Percentiles rank a stretch among this genome's conserved stretches.
These are phyloP conservation scores for Quadriops clusia DNA, from an alignment of 2,888 invertebrate species.

Conservation along the genomic window DNA sequence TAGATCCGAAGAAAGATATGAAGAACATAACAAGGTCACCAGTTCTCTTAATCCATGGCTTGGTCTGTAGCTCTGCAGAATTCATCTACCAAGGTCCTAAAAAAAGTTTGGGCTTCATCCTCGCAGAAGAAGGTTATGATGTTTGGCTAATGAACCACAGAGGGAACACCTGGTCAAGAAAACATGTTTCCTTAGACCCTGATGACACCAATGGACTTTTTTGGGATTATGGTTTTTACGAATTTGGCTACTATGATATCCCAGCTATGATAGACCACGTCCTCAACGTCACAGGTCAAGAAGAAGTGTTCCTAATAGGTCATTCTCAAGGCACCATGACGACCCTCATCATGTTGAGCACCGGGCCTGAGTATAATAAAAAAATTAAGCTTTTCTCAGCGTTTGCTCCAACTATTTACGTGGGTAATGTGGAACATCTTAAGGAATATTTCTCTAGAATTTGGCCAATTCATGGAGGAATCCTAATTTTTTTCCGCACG, in stretches of 20 bases:
- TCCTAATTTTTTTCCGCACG: no score
- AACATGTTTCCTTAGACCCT: constrained; percentile 39
- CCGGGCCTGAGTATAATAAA: constrained; percentile 47
- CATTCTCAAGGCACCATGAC: constrained; percentile 62
- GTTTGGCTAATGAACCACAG: constrained; percentile 74
- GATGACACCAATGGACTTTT: constrained; percentile 35
- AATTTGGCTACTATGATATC: constrained; percentile 63
- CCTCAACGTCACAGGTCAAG: constrained; percentile 40
- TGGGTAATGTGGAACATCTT: no score
- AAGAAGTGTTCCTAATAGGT: constrained; percentile 58
- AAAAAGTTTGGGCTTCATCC: constrained; percentile 42
- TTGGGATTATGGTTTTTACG: constrained; percentile 66
- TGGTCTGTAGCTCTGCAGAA: constrained; percentile 58
- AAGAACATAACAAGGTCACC: constrained; percentile 42
- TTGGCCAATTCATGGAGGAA: no score
- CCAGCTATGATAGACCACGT: constrained; percentile 66
- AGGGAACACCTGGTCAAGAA: constrained; percentile 54
- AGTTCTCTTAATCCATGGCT: constrained; percentile 53
- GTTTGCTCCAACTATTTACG: constrained; percentile 52
- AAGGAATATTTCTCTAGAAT: constrained; percentile 51
- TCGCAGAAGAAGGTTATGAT: constrained; percentile 56
- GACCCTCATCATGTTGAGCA: constrained; percentile 50
- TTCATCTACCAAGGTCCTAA: constrained; percentile 62
- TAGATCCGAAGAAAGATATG: constrained; percentile 16
- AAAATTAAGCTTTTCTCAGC: constrained; percentile 52